Evolutionary conservation across 1,140 invertebrate genomes (phyloP), one percentile per base, ranked within the genome.

Genomic region (Neoseiulus cucumeris): DNA sequence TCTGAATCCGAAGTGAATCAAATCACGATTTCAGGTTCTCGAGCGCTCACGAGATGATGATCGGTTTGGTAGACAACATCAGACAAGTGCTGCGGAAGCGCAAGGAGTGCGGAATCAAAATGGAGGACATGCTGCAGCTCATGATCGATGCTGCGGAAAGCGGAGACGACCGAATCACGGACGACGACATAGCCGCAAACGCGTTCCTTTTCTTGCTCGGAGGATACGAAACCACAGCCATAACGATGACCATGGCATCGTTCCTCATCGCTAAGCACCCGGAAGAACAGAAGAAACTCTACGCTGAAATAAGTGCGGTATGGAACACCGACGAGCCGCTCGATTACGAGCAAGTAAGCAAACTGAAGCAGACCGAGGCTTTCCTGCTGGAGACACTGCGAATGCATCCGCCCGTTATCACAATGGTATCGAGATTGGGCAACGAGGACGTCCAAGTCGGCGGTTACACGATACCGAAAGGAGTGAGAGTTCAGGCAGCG

Each of bases 151-250:
- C 42, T 65, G 68, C 28, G 20, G 67, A 64, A 14, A 33, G 33
- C 14, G 51, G 33, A 17, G 14, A 12, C 51, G 25, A 33, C 22
- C 25, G n/a, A 64, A 20, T 70, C 20, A 68, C 65, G 1, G 68
- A 69, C 22, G 68, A 72, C 12, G 75, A 76, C 65, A 70, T 78
- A 9, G 47, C 73, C 7, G 73, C 70, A 4, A 73, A 76, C 44
- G 65, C 71, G 7, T 20, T 75, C 22, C 18, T 78, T 1, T 77
- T 79, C 66, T 9, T 73, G 77, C 64, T 78, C 42, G 79, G 76
- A 65, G 78, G 78, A 9, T 78, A 75, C 66, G 78, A 80, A 42
- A 79, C 79, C 0, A 79, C 76, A 9, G 69, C 74, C 2, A 76
- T 67, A 0, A 72, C 74, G 20, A 64, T 80, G 25, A 69, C 74